phyloP scores from a whole-genome alignment of 2,888 invertebrate genomes.

The Aleiodes testaceus region DNA sequence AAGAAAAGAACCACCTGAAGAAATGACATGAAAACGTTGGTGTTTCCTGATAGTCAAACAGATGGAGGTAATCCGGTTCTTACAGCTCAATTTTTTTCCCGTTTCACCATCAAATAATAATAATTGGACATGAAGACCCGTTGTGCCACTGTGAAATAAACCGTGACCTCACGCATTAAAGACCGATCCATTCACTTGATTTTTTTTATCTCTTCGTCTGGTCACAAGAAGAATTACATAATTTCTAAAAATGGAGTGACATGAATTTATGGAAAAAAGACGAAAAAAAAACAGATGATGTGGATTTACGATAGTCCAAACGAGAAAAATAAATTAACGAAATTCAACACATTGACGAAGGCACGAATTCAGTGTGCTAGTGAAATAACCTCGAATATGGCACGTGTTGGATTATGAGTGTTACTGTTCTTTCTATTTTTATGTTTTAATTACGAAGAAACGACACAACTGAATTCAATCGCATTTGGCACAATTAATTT shows the following conservation, averaged over 20 bases:
- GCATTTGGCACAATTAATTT: no score
- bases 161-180: conserved; percentile 28
- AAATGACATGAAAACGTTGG: neutral
- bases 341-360: no score
- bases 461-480: no score
- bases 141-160: conserved; percentile 25
- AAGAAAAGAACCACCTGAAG: neutral
- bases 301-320: neutral
- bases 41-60: conserved; percentile 3
- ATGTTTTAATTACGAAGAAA: no score
- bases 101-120: no score
- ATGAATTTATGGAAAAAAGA: conserved; percentile 8
- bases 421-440: no score
- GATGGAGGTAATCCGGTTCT: neutral
- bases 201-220: conserved; percentile 9
- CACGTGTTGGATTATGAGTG: no score
- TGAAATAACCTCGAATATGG: no score
- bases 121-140: neutral
- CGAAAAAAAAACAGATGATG: neutral
- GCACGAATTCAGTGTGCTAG: no score
- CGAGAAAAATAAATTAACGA: no score
- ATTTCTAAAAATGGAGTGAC: neutral
- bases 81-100: no score
- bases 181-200: conserved; percentile 17
- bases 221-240: conserved; percentile 18